A percentile compares a stretch with the other conserved stretches of the same genome.
Conservation (phyloP, 1,140 invertebrate species). For the Drosophila santomea region DNA sequence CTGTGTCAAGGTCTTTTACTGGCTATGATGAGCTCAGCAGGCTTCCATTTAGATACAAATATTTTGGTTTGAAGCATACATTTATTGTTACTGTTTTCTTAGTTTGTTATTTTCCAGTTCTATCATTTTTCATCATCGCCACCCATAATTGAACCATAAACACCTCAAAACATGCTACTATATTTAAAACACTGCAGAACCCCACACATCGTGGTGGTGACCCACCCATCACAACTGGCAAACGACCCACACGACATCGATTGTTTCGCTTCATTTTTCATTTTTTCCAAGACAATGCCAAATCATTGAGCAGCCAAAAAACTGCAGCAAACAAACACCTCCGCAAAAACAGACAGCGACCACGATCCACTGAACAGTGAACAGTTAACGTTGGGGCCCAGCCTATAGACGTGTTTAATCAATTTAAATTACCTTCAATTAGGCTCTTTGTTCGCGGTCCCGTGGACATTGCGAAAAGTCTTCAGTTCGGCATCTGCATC, state of each 20-base stretch:
- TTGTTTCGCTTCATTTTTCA: conserved; percentile 34
- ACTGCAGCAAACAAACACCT: conserved; percentile 71
- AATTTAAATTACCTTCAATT: conserved; percentile 83
- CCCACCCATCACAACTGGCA: conserved; percentile 59
- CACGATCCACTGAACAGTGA: conserved; percentile 30
- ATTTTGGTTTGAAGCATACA: too few relatives aligned
- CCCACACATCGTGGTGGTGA: conserved; percentile 53
- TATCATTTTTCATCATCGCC: conserved; percentile 68
- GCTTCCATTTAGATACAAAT: background rate
- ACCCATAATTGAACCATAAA: conserved; percentile 76
- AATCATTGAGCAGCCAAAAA: conserved; percentile 62
- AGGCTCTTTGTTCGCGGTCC: conserved; percentile 62
- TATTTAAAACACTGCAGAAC: conserved; percentile 55
- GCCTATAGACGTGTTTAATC: conserved; percentile 76
- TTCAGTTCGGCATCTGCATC: conserved; percentile 29
- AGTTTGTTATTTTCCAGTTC: conserved; percentile 27
- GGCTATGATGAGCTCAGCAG: conserved; percentile 31
- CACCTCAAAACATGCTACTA: conserved; percentile 75
- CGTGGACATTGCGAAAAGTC: conserved; percentile 55
- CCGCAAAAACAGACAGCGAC: conserved; percentile 39
- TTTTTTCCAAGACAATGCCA: conserved; percentile 65
- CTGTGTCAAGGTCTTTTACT: conserved; percentile 45
- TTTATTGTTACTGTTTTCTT: background rate
- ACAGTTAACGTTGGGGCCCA: conserved; percentile 37
- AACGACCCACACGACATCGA: conserved; percentile 61